Evolutionary conservation across 2,113 vertebrate genomes (phyloP).

Genomic region (Acrocephalus kingi): DNA sequence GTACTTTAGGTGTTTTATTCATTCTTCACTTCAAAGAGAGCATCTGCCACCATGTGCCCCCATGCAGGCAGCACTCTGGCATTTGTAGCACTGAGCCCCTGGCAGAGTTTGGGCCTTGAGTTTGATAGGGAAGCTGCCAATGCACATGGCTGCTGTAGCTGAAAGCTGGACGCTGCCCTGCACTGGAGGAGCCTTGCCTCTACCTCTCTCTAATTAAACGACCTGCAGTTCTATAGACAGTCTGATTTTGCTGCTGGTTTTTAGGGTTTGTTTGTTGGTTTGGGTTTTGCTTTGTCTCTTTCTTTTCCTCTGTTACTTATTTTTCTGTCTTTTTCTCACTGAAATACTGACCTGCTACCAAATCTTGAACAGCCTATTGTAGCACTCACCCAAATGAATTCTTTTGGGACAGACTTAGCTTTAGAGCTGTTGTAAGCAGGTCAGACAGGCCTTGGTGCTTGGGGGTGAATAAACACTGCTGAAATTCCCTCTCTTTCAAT

Average conservation of each 20-base stretch:
- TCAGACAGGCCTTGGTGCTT: background rate
- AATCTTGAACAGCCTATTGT: background rate
- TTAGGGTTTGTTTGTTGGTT: background rate
- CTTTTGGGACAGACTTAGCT: background rate
- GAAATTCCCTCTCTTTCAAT: background rate
- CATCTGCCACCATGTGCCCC: accelerated
- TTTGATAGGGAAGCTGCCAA: background rate
- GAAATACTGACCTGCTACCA: background rate
- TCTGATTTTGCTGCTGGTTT: accelerated
- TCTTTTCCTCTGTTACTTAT: background rate
- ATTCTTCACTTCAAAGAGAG: background rate
- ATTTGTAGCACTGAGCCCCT: background rate
- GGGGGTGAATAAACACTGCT: slow-evolving; percentile 5
- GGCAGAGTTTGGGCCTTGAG: background rate
- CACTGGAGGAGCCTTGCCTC: background rate
- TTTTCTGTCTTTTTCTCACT: background rate
- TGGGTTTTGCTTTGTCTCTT: background rate
- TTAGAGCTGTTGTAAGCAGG: background rate
- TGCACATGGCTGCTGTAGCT: background rate
- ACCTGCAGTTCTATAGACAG: background rate
- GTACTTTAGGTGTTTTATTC: background rate
- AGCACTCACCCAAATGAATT: background rate
- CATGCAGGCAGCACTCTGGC: background rate
- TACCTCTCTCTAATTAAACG: background rate
- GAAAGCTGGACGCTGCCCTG: background rate